Percentiles rank a stretch among this genome's conserved stretches.
Conservation (phyloP, 2,888 invertebrate genomes). For the Nymphalis c-album region DNA sequence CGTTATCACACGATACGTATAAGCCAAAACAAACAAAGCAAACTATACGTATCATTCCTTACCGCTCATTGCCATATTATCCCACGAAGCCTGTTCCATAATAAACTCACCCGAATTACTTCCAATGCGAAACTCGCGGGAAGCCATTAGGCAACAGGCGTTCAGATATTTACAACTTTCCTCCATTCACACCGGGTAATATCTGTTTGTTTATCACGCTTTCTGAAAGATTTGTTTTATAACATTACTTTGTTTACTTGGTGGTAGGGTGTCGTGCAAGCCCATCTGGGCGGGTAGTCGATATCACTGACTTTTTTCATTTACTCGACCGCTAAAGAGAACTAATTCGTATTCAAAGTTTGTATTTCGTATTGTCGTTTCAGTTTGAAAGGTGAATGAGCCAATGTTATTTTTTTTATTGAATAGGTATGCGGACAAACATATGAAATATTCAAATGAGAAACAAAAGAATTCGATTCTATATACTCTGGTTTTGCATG, state of each 20-base stretch:
- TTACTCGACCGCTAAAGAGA: too few relatives aligned
- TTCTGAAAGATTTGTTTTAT: constrained; percentile 25
- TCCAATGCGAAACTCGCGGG: constrained; percentile 35
- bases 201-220: constrained; percentile 26
- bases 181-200: constrained; percentile 37
- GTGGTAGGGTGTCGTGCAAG: too few relatives aligned
- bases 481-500: too few relatives aligned
- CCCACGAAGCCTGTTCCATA: constrained; percentile 39
- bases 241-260: constrained; percentile 19
- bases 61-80: constrained; percentile 28
- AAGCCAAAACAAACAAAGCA: constrained; percentile 21
- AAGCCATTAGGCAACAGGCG: constrained; percentile 64
- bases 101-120: constrained; percentile 54
- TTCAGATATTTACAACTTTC: constrained; percentile 64
- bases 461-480: too few relatives aligned
- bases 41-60: constrained; percentile 12
- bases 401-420: too few relatives aligned
- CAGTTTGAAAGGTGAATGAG: too few relatives aligned
- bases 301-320: too few relatives aligned
- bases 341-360: too few relatives aligned
- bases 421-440: too few relatives aligned
- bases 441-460: too few relatives aligned
- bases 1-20: background rate
- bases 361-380: too few relatives aligned
- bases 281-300: background rate